These are phyloP conservation scores for Bedellia somnulentella DNA, from an alignment of 2,888 invertebrate genomes.

Conservation along the genomic window DNA sequence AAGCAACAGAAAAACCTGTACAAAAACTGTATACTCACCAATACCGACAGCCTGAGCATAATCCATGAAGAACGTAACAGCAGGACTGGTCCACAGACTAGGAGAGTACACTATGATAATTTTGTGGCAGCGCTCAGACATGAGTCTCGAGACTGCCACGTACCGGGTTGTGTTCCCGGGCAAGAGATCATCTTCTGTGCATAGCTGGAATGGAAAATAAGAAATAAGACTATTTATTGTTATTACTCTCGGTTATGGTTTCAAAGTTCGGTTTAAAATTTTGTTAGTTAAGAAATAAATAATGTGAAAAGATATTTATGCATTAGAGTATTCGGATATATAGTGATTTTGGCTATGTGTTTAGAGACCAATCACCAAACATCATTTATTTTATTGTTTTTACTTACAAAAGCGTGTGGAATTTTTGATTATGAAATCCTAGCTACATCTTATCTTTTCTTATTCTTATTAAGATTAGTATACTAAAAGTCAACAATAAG, in stretches of 20 bases:
- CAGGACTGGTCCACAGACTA: conserved; percentile 71
- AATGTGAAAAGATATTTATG: not conserved
- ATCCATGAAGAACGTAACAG: conserved; percentile 76
- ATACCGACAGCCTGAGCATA: conserved; percentile 82
- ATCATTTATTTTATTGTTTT: too few species aligned
- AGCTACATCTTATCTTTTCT: too few species aligned
- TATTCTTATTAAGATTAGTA: too few species aligned
- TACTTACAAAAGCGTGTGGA: too few species aligned
- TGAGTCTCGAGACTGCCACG: conserved; percentile 71
- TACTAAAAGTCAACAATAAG: too few species aligned
- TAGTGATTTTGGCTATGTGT: too few species aligned
- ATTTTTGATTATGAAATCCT: too few species aligned
- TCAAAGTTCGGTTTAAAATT: not conserved
- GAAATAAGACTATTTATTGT: not conserved
- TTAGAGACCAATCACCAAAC: too few species aligned
- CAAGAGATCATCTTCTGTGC: conserved; percentile 73
- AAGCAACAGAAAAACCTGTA: too few species aligned
- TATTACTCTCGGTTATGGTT: not conserved
- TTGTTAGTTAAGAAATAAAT: not conserved
- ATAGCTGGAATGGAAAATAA: conserved; percentile 57
- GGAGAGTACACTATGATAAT: conserved; percentile 80
- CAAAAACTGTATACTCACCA: conserved; percentile 63
- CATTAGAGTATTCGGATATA: too few species aligned
- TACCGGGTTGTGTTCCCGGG: conserved; percentile 72
- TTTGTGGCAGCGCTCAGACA: conserved; percentile 75